Base-by-base conservation (phyloP, 2,888 invertebrate genomes). In the Lottia scabra region DNA sequence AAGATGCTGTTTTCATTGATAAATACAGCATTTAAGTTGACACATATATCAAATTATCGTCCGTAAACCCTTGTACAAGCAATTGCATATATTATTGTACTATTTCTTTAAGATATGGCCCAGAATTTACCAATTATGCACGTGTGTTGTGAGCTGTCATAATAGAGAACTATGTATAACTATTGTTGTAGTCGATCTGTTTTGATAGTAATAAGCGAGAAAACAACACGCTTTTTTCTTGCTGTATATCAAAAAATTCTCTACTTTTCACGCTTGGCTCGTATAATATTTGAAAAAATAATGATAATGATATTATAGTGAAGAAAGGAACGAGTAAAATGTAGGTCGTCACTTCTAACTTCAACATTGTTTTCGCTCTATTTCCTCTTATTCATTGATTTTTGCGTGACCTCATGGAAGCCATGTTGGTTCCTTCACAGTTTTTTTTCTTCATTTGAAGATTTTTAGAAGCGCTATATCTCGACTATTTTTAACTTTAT, bases 301-400 rank as follows among this genome's bases (percentile, higher is more conserved):
- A 38, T 38, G 38, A 8, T 38, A 38, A 38, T 10, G 38, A 38
- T 1, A 38, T 8, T 6, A 38, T 8, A 38, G 3, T 38, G 8
- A 38, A 8, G 56, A 56, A 23, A 56, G 23, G 5, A 10, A 56
- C 19, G 10, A 19, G 56, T 6, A 23, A 23, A 12, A 56, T 56
- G 56, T 56, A 56, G 56, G 56, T 56, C 56, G 56, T 12, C 19
- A 23, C 5, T 56, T 38, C 10, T 23, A 56, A 23, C 56, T 56
- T 56, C 56, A 56, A 56, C 56, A 56, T 56, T 56, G 56, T 56
- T 56, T 56, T 56, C 56, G 56, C 56, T 56, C 56, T 56, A 56
- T 56, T 56, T 56, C 56, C 56, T 56, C 56, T 56, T 56, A 56
- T 56, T 56, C 56, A 56, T 56, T 56, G 56, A 56, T 56, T 56